Conservation (phyloP, 2,888 invertebrate species). For the Coremacera marginata region DNA sequence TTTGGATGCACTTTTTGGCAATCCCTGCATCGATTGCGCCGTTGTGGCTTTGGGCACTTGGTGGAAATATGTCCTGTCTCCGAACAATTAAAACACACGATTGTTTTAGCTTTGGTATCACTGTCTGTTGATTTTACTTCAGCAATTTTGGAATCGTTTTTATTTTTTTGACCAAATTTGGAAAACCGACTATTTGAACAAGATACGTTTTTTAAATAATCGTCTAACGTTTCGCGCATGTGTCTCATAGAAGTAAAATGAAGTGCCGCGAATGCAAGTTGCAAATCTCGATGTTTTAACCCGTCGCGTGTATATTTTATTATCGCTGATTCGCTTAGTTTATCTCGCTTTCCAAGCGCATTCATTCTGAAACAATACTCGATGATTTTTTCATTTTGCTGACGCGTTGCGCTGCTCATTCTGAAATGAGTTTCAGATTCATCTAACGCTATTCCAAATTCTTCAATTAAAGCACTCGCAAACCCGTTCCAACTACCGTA, state of each 20-base stretch:
- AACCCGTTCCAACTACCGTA: neutral
- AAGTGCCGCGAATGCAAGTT: slow-evolving; percentile 4
- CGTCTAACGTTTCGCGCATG: slow-evolving; percentile 24
- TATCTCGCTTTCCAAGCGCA: slow-evolving; percentile 33
- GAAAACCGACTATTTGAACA: too few relatives aligned
- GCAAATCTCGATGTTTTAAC: slow-evolving; percentile 37
- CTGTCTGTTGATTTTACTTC: neutral
- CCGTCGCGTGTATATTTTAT: slow-evolving; percentile 41
- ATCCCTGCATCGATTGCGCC: neutral
- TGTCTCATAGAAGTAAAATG: neutral
- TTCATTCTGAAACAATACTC: too few relatives aligned
- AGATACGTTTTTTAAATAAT: slow-evolving; percentile 12
- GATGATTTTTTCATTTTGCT: neutral
- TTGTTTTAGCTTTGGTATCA: too few relatives aligned
- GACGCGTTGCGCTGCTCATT: neutral
- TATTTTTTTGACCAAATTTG: too few relatives aligned
- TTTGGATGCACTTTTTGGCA: neutral
- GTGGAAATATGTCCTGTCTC: neutral
- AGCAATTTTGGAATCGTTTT: too few relatives aligned
- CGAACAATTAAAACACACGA: neutral
- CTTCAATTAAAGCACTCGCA: neutral
- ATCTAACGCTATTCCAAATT: neutral
- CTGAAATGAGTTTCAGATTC: neutral
- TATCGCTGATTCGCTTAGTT: slow-evolving; percentile 26
- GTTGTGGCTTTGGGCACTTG: neutral